phyloP scores from a whole-genome alignment of 2,113 vertebrate genomes.

The Onychostoma macrolepis region DNA sequence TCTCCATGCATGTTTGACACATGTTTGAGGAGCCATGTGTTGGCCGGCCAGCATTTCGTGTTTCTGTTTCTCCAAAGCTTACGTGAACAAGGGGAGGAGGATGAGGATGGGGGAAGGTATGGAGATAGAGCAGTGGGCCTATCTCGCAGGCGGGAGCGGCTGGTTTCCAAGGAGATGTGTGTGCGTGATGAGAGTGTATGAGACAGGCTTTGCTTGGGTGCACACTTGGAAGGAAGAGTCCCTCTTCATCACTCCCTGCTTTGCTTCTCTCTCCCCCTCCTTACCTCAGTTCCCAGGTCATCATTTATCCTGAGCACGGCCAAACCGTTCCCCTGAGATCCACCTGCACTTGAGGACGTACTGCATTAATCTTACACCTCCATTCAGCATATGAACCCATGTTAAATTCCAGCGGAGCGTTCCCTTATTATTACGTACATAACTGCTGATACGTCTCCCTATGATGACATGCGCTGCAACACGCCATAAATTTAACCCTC shows the following conservation, averaged over 20 bases:
- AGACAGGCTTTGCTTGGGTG: slow-evolving; percentile 55
- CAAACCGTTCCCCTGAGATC: slow-evolving; percentile 47
- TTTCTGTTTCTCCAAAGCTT: slow-evolving; percentile 19
- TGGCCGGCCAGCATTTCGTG: neutral
- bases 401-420: slow-evolving; percentile 14
- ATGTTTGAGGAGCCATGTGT: slow-evolving; percentile 13
- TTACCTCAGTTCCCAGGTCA: slow-evolving; percentile 45
- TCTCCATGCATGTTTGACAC: slow-evolving; percentile 31
- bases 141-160: slow-evolving; percentile 50
- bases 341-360: slow-evolving; percentile 35
- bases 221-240: slow-evolving; percentile 51
- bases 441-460: neutral
- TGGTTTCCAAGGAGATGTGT: slow-evolving; percentile 60
- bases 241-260: slow-evolving; percentile 43
- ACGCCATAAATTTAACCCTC: neutral
- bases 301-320: slow-evolving; percentile 52
- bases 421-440: slow-evolving; percentile 31
- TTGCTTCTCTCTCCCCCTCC: slow-evolving; percentile 28
- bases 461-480: slow-evolving; percentile 9
- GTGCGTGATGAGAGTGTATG: slow-evolving; percentile 60
- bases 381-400: slow-evolving; percentile 29
- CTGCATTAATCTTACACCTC: slow-evolving; percentile 45
- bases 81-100: slow-evolving; percentile 15
- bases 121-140: slow-evolving; percentile 36
- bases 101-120: slow-evolving; percentile 44